Conservation (phyloP, 2,113 vertebrate genomes). For the Cryptomyrus ogoouensis region DNA sequence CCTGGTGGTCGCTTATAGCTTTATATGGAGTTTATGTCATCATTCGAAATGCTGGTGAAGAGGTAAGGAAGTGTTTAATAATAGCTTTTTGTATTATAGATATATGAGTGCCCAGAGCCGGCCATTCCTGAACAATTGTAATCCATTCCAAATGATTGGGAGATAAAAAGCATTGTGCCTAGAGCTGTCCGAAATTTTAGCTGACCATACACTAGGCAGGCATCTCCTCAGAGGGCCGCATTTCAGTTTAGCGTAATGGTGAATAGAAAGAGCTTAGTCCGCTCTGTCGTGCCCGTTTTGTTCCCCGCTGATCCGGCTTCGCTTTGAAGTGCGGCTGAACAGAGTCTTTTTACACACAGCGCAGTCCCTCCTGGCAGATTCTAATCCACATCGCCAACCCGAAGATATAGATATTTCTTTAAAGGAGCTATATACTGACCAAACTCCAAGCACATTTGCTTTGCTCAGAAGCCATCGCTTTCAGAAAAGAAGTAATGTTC, state of each 20-base stretch:
- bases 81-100: not conserved
- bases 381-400: not conserved
- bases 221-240: not conserved
- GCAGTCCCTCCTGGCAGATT: not conserved
- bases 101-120: not conserved
- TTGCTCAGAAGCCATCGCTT: not conserved
- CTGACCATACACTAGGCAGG: not conserved
- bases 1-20: not conserved
- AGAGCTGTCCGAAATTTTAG: not conserved
- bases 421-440: not conserved
- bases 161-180: not conserved
- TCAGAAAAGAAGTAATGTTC: not conserved
- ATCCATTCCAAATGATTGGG: conserved; percentile 2
- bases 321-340: not conserved
- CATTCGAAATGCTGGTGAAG: not conserved
- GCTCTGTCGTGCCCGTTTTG: not conserved
- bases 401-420: not conserved
- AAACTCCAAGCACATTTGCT: not conserved
- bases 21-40: not conserved
- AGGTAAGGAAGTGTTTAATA: not conserved
- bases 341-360: not conserved
- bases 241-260: not conserved
- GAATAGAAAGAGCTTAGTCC: not conserved
- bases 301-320: not conserved
- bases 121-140: not conserved